phyloP scores from a whole-genome alignment of 2,888 invertebrate genomes.

The Temnothorax rugatulus region DNA sequence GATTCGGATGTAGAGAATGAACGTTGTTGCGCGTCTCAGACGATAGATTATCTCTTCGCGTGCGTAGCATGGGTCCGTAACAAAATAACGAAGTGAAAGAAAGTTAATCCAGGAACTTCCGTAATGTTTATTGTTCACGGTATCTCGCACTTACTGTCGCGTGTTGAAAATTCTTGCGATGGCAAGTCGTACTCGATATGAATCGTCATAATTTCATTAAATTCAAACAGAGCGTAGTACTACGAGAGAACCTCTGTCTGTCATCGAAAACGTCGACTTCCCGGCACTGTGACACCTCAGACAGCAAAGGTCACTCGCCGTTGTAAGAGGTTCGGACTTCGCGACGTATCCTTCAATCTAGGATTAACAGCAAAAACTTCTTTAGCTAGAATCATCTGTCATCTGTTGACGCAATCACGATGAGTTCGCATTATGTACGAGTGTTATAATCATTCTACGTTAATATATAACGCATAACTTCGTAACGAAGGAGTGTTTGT shows the following conservation, averaged over 20 bases:
- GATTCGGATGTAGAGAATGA: neutral
- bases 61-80: neutral
- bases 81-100: neutral
- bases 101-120: constrained; percentile 34
- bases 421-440: neutral
- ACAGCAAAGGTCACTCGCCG: constrained; percentile 4
- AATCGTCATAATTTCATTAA: constrained; percentile 4
- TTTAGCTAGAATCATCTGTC: constrained; percentile 25
- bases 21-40: constrained; percentile 13
- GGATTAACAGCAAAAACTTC: constrained; percentile 19
- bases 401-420: constrained; percentile 31
- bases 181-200: neutral
- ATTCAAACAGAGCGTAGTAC: neutral
- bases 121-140: constrained; percentile 46
- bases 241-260: neutral
- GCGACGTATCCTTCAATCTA: constrained; percentile 12
- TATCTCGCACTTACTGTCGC: constrained; percentile 22
- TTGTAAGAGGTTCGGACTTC: neutral
- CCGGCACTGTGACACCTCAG: neutral
- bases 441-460: neutral
- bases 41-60: constrained; percentile 40
- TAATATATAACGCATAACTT: neutral
- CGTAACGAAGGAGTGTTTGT: neutral
- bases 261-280: neutral
- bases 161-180: neutral